Conservation (phyloP, 2,113 vertebrate species). For the Heteronetta atricapilla region DNA sequence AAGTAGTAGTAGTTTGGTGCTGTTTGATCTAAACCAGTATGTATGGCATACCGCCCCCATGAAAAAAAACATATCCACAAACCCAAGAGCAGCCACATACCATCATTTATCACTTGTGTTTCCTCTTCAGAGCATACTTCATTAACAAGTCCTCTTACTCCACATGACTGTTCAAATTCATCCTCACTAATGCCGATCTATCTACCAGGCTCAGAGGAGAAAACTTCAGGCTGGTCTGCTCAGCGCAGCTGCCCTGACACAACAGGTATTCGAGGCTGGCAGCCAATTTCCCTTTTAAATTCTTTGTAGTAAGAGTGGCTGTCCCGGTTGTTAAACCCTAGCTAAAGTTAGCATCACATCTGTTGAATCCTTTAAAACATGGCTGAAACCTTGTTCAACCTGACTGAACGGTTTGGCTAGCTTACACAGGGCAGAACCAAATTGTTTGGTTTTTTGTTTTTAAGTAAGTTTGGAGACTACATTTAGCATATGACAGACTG, state of each 20-base stretch:
- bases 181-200: not conserved
- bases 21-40: not conserved
- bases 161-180: not conserved
- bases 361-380: not conserved
- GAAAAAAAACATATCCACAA: conserved; percentile 21
- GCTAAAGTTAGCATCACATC: not conserved
- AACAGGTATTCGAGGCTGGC: not conserved
- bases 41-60: not conserved
- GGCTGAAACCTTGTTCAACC: not conserved
- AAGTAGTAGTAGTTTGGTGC: not conserved
- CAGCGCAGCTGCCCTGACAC: not conserved
- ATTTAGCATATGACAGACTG: not conserved
- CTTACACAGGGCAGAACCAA: not conserved
- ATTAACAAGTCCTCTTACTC: not conserved
- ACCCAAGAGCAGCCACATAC: conserved; percentile 17
- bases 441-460: not conserved
- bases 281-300: not conserved
- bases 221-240: not conserved
- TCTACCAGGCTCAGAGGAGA: not conserved
- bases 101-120: not conserved
- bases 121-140: not conserved
- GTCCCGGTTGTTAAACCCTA: not conserved
- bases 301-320: not conserved
- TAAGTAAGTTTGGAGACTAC: not conserved
- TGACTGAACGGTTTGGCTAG: not conserved